These are phyloP conservation scores for Vespertilio murinus DNA, from an alignment of 2,797 vertebrate species.

Conservation along the genomic window DNA sequence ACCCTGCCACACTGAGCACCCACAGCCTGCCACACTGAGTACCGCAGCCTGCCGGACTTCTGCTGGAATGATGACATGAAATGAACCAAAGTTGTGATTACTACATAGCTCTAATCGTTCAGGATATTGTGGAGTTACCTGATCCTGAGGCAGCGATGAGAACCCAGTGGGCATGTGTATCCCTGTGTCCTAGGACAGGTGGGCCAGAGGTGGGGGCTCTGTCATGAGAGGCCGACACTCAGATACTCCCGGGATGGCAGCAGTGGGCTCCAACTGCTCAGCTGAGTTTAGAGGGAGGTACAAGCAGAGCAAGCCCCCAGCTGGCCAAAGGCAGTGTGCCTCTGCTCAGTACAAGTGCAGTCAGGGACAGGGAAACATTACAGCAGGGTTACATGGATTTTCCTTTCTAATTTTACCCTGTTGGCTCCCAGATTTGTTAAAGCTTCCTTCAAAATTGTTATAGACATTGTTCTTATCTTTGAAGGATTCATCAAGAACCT, in stretches of 20 bases:
- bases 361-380: not conserved
- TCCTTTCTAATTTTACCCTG: not conserved
- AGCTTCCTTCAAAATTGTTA: not conserved
- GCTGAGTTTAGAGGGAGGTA: not conserved
- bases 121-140: not conserved
- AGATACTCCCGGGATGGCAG: accelerated
- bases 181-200: accelerated
- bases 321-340: accelerated
- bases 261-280: not conserved
- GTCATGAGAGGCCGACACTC: not conserved
- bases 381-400: accelerated
- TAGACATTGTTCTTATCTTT: not conserved
- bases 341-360: not conserved
- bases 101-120: not conserved
- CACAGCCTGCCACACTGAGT: too few relatives aligned
- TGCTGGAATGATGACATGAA: not conserved
- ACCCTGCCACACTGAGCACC: too few relatives aligned
- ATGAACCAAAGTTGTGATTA: not conserved
- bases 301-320: not conserved
- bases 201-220: not conserved
- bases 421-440: not conserved
- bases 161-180: not conserved
- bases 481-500: not conserved
- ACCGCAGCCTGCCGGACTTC: not conserved
- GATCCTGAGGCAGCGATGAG: not conserved